Evolutionary conservation across 2,797 vertebrate genomes (phyloP), one percentile per base, ranked within the genome.

Genomic region (Myoxocephalus aenaeus): DNA sequence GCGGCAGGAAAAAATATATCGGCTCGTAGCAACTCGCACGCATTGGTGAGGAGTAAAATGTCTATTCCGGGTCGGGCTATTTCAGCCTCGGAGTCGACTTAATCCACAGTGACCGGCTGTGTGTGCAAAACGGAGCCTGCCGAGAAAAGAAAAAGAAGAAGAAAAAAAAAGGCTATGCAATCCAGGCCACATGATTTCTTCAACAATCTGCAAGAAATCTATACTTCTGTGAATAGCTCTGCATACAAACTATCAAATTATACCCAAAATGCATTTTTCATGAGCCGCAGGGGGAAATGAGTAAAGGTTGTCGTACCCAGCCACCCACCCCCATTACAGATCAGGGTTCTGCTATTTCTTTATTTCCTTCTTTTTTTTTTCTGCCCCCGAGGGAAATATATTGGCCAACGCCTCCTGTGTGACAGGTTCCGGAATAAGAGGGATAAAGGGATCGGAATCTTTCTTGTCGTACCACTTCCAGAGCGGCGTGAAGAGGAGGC

Each of bases 391-490:
- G 46, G 38, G 50, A 25, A 53, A 80, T 83, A 66, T 62, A 63
- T 62, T 51, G 73, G 67, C 54, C 74, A 53, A 50, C 61, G 34
- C 72, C 79, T 84, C 65, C 69, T 77, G 77, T 77, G 77, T 82
- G 92, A 91, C 82, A 81, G 79, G 79, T 81, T 54, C 73, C 65
- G 58, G 77, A 86, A 87, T 81, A 70, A 67, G 75, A 75, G 59
- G 81, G 59, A 67, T 51, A 65, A 64, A 82, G 80, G 75, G 77
- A 68, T 77, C 54, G 4, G 32, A 79, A 72, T 77, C 86, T 86
- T 89, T 84, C 75, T 82, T 70, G 79, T 90, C 93, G 89, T 75
- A 90, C 87, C 90, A 90, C 81, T 85, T 90, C 71, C 81, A 77
- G 66, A 32, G 86, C 65, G 40, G 68, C 72, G 70, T 65, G 73